Conservation (phyloP, 1,140 invertebrate genomes). For the Hormaphis cornu region DNA sequence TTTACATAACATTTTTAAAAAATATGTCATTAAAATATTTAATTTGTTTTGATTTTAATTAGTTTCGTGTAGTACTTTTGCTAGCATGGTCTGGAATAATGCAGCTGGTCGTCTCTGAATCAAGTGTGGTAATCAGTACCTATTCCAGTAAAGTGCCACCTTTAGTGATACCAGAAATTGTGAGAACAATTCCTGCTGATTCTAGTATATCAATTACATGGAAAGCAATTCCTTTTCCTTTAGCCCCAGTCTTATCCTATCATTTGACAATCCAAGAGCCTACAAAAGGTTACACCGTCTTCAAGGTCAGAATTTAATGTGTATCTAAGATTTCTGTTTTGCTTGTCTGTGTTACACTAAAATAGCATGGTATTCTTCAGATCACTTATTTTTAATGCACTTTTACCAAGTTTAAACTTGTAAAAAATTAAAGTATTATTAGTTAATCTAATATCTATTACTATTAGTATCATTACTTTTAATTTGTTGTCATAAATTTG, state of each 20-base stretch:
- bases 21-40: neutral
- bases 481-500: too few relatives aligned
- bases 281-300: constrained; percentile 52
- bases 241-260: constrained; percentile 78
- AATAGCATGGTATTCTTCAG: constrained; percentile 11
- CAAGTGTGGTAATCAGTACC: constrained; percentile 72
- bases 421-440: too few relatives aligned
- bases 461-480: too few relatives aligned
- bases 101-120: constrained; percentile 60
- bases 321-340: neutral
- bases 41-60: constrained; percentile 39
- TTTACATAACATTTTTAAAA: too few relatives aligned
- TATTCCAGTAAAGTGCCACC: constrained; percentile 57
- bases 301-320: constrained; percentile 47
- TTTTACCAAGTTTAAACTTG: too few relatives aligned
- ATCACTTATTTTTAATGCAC: too few relatives aligned
- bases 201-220: constrained; percentile 74
- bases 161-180: constrained; percentile 58
- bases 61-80: constrained; percentile 71
- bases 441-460: too few relatives aligned
- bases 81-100: constrained; percentile 48
- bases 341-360: neutral
- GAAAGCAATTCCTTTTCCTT: constrained; percentile 74
- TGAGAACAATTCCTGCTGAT: constrained; percentile 69
- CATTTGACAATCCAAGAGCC: constrained; percentile 56